Evolutionary conservation across 23 tunicate genomes (phyloP), one percentile per base, ranked within the genome.

Genomic region (Ascidia mentula): DNA sequence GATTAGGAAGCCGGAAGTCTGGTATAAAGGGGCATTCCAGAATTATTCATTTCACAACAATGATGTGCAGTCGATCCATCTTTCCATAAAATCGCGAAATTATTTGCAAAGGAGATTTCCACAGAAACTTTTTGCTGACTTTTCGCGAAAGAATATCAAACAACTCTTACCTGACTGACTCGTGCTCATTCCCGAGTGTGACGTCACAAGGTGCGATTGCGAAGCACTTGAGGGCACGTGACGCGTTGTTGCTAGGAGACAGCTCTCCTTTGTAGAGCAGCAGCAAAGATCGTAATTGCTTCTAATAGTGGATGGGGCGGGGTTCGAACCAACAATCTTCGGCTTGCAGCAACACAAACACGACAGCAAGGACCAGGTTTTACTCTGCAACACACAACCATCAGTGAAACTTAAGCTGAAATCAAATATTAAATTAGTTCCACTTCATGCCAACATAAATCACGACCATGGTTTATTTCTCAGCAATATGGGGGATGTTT

Each of bases 201-300:
- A 53, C 65, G 65, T 53, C 65, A 53, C 65, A 53, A 53, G 65
- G 65, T 53, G 7, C 12, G 65, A 53, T 9, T 53, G 65, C 24
- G 65, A 53, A 26, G 65, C 65, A 53, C 65, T 53, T 53, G 65
- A 53, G 65, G 22, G 65, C 65, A 53, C 65, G 65, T 53, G 65
- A 53, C 65, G 65, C 13, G 65, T 53, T 26, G 65, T 53, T 53
- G 65, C 65, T 9, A 53, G 65, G 65, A 53, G 65, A 53, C 65
- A 53, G 13, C 65, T 53, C 24, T 53, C 65, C 65, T 53, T 53
- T 26, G 65, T 5, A 9, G 65, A 53, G 65, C 65, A 53, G 24
- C 65, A 53, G 65, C 65, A 53, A 28, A 53, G 7, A 9, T 53
- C 65, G 65, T 53, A 53, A 28, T 53, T 53, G 65, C 24, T 53